A percentile compares a stretch with the other conserved stretches of the same genome.
These are phyloP conservation scores for Apamea sordens DNA, from an alignment of 2,888 invertebrate genomes.

Conservation along the genomic window DNA sequence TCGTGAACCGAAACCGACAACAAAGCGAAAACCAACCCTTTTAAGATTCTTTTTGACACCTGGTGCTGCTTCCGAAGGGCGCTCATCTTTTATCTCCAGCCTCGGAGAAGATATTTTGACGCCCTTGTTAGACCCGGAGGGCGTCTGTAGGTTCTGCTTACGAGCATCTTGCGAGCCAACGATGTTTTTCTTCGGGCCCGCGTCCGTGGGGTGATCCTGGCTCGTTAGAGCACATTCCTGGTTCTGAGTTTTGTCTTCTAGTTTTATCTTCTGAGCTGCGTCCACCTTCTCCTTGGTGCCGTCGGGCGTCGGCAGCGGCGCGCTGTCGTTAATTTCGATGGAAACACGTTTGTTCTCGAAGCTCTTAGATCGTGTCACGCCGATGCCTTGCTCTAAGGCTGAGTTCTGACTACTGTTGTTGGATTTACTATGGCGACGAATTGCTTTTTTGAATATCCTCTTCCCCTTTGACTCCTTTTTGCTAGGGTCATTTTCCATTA, in stretches of 20 bases:
- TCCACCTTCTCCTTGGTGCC: constrained; percentile 75
- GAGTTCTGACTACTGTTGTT: constrained; percentile 79
- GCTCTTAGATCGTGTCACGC: constrained; percentile 81
- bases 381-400: constrained; percentile 73
- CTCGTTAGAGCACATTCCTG: constrained; percentile 52
- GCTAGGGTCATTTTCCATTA: constrained; percentile 89
- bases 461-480: constrained; percentile 88
- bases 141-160: constrained; percentile 73
- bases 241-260: constrained; percentile 66
- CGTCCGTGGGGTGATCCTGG: constrained; percentile 56
- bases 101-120: constrained; percentile 63
- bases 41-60: constrained; percentile 80
- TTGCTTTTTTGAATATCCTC: constrained; percentile 85
- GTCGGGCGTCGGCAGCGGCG: constrained; percentile 80
- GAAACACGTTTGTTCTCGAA: constrained; percentile 79
- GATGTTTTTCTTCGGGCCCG: constrained; percentile 71
- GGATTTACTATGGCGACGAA: constrained; percentile 84
- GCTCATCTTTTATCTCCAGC: constrained; percentile 66
- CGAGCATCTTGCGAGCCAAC: constrained; percentile 79
- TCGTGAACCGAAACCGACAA: neutral
- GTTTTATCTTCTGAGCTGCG: constrained; percentile 66
- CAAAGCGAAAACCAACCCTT: constrained; percentile 75
- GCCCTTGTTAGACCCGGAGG: constrained; percentile 66
- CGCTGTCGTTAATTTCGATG: constrained; percentile 77
- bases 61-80: constrained; percentile 64